phyloP scores from a whole-genome alignment of 2,797 vertebrate genomes.

The Malacoctenus gilli region DNA sequence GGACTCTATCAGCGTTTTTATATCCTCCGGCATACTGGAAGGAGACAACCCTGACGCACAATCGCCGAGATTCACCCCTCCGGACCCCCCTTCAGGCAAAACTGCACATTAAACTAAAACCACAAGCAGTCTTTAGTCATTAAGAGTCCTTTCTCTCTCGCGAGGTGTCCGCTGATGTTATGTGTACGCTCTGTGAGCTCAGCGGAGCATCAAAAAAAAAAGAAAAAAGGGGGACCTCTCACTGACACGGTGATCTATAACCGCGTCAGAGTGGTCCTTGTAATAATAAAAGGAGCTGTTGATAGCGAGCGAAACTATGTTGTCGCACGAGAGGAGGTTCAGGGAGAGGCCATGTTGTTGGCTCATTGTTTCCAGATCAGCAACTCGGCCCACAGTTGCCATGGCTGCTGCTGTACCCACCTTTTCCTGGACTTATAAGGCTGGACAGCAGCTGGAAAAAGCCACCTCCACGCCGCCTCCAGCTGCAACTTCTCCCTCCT shows the following conservation, averaged over 20 bases:
- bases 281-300: conserved; percentile 33
- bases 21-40: conserved; percentile 44
- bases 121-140: conserved; percentile 3
- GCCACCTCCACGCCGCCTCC: conserved; percentile 43
- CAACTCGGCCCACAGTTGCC: conserved; percentile 66
- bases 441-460: conserved; percentile 49
- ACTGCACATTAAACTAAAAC: conserved; percentile 25
- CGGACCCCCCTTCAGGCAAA: conserved; percentile 38
- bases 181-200: neutral
- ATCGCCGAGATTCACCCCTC: conserved; percentile 26
- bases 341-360: conserved; percentile 70
- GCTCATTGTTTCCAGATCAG: conserved; percentile 75
- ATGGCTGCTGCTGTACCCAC: conserved; percentile 71
- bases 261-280: conserved; percentile 22
- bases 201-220: conserved; percentile 11
- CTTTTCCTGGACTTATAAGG: conserved; percentile 79
- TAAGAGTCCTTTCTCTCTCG: conserved; percentile 3
- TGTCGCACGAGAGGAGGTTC: conserved; percentile 56
- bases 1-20: conserved; percentile 60
- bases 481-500: conserved; percentile 27
- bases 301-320: conserved; percentile 38
- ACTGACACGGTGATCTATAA: conserved; percentile 8
- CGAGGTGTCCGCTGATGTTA: conserved; percentile 11
- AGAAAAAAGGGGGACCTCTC: no score
- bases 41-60: conserved; percentile 38